phyloP scores from a whole-genome alignment of 2,797 vertebrate genomes.

The Muscicapa comitata region DNA sequence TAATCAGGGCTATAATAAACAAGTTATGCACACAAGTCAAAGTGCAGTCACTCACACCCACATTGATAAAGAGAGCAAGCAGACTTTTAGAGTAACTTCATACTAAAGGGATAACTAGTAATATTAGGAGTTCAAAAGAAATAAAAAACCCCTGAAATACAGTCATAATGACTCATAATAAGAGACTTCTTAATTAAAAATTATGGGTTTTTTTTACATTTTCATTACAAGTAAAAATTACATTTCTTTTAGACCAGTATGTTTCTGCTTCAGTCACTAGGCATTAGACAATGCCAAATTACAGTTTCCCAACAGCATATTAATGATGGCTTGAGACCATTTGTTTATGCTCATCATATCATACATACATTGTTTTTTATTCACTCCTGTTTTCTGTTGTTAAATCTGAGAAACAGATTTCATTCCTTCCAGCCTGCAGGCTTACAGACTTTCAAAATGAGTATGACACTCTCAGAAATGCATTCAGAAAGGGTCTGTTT shows the following conservation, averaged over 20 bases:
- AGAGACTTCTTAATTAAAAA: constrained; percentile 41
- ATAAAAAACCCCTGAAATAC: neutral
- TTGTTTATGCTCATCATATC: neutral
- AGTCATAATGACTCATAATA: constrained; percentile 1
- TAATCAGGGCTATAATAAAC: constrained; percentile 9
- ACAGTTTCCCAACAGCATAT: neutral
- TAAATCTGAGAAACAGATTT: neutral
- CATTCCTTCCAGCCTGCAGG: neutral
- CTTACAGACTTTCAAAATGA: neutral
- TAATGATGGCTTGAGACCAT: neutral
- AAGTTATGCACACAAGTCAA: neutral
- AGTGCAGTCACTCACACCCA: neutral
- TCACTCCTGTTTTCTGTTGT: neutral
- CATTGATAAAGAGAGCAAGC: neutral
- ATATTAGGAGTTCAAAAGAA: neutral
- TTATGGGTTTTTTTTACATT: neutral
- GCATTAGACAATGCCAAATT: neutral
- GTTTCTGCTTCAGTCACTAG: neutral
- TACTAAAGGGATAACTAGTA: neutral
- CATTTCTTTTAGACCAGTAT: neutral
- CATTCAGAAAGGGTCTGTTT: neutral
- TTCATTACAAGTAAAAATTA: constrained; percentile 7
- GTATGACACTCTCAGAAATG: neutral
- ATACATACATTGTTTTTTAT: neutral
- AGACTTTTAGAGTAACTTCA: neutral